Conservation (phyloP, 2,797 vertebrate genomes). For the Amblyraja radiata region DNA sequence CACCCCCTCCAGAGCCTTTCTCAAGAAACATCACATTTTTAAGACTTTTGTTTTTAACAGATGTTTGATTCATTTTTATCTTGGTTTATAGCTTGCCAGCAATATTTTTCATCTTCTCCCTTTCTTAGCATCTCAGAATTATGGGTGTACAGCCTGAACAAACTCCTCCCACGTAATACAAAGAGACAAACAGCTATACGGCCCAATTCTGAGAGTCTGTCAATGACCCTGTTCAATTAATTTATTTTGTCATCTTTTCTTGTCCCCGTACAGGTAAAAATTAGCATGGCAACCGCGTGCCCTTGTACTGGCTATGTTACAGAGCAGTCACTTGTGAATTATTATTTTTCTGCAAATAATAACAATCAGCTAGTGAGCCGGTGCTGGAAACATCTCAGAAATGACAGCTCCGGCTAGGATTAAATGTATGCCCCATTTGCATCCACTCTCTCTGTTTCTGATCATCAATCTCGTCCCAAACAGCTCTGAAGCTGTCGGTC, state of each 20-base stretch:
- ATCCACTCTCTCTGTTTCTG: neutral
- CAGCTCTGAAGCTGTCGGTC: neutral
- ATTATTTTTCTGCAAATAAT: neutral
- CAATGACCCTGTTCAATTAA: neutral
- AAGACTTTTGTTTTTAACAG: neutral
- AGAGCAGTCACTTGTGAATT: neutral
- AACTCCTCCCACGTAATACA: neutral
- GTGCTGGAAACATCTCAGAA: neutral
- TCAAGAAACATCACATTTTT: neutral
- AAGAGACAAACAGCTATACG: neutral
- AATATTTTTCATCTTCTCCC: neutral
- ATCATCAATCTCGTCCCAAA: neutral
- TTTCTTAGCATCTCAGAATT: neutral
- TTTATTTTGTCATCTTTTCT: neutral
- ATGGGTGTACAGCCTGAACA: neutral
- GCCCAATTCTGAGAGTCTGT: constrained; percentile 13
- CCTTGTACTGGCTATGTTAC: neutral
- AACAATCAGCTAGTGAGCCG: neutral
- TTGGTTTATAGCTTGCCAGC: neutral
- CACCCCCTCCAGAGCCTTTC: neutral
- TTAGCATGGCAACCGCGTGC: neutral
- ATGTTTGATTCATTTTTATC: neutral
- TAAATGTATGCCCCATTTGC: neutral
- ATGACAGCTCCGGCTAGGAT: neutral
- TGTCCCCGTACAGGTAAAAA: neutral